A percentile compares a stretch with the other conserved stretches of the same genome.
These are phyloP conservation scores for Drosophila littoralis DNA, from an alignment of 1,140 invertebrate species.

Conservation along the genomic window DNA sequence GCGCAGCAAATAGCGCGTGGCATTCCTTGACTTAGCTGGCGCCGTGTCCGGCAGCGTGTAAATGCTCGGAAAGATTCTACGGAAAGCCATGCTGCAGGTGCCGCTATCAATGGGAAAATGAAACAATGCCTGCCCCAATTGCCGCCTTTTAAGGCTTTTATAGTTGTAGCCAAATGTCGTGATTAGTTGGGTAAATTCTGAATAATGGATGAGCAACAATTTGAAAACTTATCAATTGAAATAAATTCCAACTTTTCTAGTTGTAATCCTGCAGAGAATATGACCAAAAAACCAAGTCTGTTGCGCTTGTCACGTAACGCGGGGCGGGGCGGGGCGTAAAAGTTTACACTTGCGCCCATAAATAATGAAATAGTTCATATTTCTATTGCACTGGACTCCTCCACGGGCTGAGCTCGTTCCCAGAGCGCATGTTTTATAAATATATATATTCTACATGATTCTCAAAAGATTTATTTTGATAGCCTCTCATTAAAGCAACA, in stretches of 20 bases:
- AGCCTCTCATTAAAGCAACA: no score
- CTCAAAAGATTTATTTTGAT: no score
- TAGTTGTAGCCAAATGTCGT: background rate
- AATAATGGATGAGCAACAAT: slow-evolving; percentile 1
- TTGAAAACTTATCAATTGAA: background rate
- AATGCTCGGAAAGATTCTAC: slow-evolving; percentile 51
- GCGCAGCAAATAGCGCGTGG: slow-evolving; percentile 59
- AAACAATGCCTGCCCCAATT: background rate
- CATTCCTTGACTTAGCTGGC: slow-evolving; percentile 47
- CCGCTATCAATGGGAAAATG: background rate
- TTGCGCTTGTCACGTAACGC: slow-evolving; percentile 15
- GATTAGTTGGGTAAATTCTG: background rate
- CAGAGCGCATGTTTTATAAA: background rate
- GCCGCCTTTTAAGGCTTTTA: slow-evolving; percentile 31
- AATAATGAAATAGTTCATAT: slow-evolving; percentile 10
- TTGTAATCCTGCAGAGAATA: no score
- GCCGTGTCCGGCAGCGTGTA: slow-evolving; percentile 28
- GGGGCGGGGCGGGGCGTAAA: slow-evolving; percentile 22
- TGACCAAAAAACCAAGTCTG: no score
- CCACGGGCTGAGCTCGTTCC: slow-evolving; percentile 18
- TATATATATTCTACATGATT: no score
- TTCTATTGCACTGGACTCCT: no score
- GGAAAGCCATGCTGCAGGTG: slow-evolving; percentile 38
- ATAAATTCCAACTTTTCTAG: background rate
- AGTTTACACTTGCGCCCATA: slow-evolving; percentile 34